These are phyloP conservation scores for Isurus oxyrinchus DNA, from an alignment of 2,113 vertebrate species.

Conservation along the genomic window DNA sequence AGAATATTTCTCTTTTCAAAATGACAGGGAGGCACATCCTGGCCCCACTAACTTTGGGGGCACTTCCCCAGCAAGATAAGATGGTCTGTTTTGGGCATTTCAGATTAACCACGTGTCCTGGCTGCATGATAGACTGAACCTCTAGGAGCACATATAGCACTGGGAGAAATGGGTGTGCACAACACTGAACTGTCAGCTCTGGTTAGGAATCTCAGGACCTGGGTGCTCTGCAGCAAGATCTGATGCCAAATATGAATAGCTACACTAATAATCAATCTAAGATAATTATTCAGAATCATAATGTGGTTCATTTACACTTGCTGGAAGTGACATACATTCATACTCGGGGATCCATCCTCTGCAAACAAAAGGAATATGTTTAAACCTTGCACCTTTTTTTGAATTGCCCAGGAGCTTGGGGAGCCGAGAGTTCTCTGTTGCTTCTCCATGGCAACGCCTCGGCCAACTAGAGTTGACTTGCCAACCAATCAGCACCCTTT, in stretches of 20 bases:
- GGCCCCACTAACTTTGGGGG: not conserved
- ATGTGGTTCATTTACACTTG: no score
- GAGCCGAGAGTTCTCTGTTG: no score
- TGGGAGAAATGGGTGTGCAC: not conserved
- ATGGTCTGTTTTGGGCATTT: not conserved
- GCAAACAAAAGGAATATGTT: no score
- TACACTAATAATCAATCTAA: not conserved
- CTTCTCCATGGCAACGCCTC: no score
- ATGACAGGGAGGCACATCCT: not conserved
- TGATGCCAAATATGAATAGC: not conserved
- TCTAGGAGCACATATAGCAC: not conserved
- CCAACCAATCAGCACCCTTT: no score
- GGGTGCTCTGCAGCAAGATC: not conserved
- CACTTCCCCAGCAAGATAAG: not conserved
- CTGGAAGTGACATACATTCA: no score
- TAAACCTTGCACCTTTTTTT: no score
- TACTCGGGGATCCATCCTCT: no score
- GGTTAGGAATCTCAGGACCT: not conserved
- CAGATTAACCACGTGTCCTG: not conserved
- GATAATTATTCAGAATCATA: not conserved
- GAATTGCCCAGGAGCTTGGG: no score
- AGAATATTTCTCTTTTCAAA: not conserved
- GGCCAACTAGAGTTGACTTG: no score
- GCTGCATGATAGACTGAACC: not conserved
- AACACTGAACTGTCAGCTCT: not conserved